Percentiles rank a stretch among this genome's conserved stretches.
Conservation (phyloP, 2,888 invertebrate genomes). For the Chaetoderma sp. region DNA sequence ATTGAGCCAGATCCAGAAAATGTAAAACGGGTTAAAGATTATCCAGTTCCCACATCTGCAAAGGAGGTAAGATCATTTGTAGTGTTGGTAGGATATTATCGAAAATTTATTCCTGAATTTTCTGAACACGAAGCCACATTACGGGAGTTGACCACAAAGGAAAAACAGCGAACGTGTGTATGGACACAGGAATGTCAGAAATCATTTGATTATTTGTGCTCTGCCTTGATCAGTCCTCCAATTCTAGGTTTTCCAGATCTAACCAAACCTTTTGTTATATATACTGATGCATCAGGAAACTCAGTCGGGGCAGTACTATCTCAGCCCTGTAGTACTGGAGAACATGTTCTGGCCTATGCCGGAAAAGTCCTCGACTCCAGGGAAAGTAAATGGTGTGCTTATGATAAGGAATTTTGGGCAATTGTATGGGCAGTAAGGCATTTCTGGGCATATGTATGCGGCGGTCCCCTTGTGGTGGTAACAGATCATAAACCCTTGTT, state of each 20-base stretch:
- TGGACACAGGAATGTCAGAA: constrained; percentile 28
- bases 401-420: constrained; percentile 33
- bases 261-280: constrained; percentile 18
- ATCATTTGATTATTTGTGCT: constrained; percentile 14
- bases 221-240: background rate
- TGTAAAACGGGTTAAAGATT: constrained; percentile 9
- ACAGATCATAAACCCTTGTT: constrained; percentile 36
- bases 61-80: constrained; percentile 23
- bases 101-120: constrained; percentile 21
- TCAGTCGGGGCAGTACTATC: constrained; percentile 28
- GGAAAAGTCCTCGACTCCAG: constrained; percentile 23
- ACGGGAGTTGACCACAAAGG: constrained; percentile 23
- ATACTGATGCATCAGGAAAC: constrained; percentile 29
- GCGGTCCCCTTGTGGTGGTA: constrained; percentile 10
- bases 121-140: constrained; percentile 23
- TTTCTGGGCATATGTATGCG: constrained; percentile 34
- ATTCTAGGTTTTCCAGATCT: constrained; percentile 19
- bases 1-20: constrained; percentile 24
- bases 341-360: constrained; percentile 26
- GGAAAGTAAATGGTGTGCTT: constrained; percentile 30
- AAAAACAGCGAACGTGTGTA: constrained; percentile 7
- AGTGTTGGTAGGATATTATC: constrained; percentile 22
- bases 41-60: constrained; percentile 18
- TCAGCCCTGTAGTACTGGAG: constrained; percentile 21
- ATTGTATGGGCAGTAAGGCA: constrained; percentile 24